Base-by-base conservation (phyloP, 2,113 vertebrate species). In the Cygnus buccinator region DNA sequence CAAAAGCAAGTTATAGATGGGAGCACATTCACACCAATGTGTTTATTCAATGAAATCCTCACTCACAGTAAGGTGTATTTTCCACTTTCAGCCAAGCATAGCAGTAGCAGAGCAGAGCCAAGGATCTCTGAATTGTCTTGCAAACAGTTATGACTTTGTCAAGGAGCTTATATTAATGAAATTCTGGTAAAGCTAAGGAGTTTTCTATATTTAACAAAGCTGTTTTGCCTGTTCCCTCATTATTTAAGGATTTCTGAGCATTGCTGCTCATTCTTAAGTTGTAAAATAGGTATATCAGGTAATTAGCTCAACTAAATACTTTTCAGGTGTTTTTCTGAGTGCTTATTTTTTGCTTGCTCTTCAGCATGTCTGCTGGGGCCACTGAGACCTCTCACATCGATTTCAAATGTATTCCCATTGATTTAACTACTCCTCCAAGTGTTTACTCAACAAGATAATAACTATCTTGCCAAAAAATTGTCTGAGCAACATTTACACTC, bases 31-130 rank as follows among this genome's bases (percentile, higher is more conserved):
- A 92, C 74, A 79, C 58, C 87, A 76, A 87, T 29, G 10, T n/a
- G 18, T 82, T 87, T 86, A 59, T 93, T 85, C 91, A 94, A 23
- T 73, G 78, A 87, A 92, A 84, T 41, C 71, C 67, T 76, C 76
- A 55, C 44, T 83, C 81, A 46, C 74, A 71, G 41, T 84, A 77
- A 65, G 33, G 68, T 80, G 61, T 70, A 52, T 91, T 85, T 95
- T 90, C 89, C 57, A 85, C 74, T 37, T 83, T 39, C 61, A 91
- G 29, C 63, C 89, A 93, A 78, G 63, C 41, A 0, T 67, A 71
- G 78, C 26, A 76, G 57, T 35, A 25, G 55, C 26, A 83, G 67
- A 73, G 46, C 62, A 75, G 78, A 90, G 84, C 78, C 89, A 91
- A 82, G 25, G 43, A 26, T 55, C 52, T 75, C 57, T 31, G 50